These are phyloP conservation scores for Harpegnathos saltator DNA, from an alignment of 1,140 invertebrate genomes.

Conservation along the genomic window DNA sequence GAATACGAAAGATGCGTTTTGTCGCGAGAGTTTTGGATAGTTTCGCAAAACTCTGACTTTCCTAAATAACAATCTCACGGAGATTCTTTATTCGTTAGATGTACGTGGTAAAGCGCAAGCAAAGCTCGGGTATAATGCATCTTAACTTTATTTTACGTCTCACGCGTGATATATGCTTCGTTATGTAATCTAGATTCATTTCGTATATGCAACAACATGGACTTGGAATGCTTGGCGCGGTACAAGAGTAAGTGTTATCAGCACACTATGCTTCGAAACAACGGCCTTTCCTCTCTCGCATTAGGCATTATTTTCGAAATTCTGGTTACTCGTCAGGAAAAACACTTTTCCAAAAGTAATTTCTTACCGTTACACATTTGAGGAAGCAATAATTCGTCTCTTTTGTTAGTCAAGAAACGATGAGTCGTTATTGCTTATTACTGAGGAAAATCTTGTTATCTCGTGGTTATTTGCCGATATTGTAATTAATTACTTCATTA, in stretches of 20 bases:
- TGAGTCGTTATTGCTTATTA: too few species aligned
- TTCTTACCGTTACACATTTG: too few species aligned
- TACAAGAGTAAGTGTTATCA: slow-evolving; percentile 58
- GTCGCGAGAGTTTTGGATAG: too few species aligned
- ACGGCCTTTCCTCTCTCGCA: background rate
- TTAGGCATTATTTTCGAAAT: background rate
- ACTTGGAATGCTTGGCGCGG: slow-evolving; percentile 60
- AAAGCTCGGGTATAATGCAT: slow-evolving; percentile 4
- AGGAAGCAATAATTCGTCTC: too few species aligned
- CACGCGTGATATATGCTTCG: background rate
- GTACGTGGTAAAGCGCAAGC: background rate
- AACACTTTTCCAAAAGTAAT: too few species aligned
- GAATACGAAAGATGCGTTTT: too few species aligned
- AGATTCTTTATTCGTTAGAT: slow-evolving; percentile 2
- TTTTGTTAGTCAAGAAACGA: too few species aligned
- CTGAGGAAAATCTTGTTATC: background rate
- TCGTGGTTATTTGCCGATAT: background rate
- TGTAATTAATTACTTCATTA: slow-evolving; percentile 7
- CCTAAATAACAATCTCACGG: background rate
- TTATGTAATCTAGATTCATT: slow-evolving; percentile 44
- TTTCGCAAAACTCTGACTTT: background rate
- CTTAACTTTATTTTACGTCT: background rate
- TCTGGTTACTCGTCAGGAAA: background rate
- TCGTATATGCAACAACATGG: slow-evolving; percentile 64
- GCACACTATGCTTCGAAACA: background rate